Base-by-base conservation (phyloP, 2,113 vertebrate genomes). In the Gasterosteus aculeatus region DNA sequence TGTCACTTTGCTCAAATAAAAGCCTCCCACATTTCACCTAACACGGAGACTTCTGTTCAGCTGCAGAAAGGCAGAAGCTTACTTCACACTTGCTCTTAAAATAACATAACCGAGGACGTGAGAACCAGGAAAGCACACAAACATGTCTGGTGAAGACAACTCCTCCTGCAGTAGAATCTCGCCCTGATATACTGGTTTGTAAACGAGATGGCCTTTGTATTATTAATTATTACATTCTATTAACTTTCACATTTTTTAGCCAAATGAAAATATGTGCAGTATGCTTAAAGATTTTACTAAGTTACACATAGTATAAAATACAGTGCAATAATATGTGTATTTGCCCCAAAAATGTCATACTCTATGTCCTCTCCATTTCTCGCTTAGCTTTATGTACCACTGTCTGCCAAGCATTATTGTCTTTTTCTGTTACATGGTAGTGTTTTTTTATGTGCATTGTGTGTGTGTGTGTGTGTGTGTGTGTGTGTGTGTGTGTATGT, bases 61-160 rank as follows among this genome's bases (percentile, higher is more conserved):
- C 78, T 81, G 83, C 81, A 80, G 84, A 59, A 72, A 91, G 88
- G 72, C 86, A 86, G 78, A 82, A 83, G 82, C 77, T 89, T 59
- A 81, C 77, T 91, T 93, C 89, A 86, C 90, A 83, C 92, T 82
- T 84, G 73, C 42, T 87, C 94, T 86, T 51, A 89, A 94, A 93
- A 94, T 94, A 94, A 84, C 86, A 88, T 63, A 0, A 44, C 51
- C 39, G 68, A 77, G 87, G 78, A 91, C 82, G 90, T 88, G 90
- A 82, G 80, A 92, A 75, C 42, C 75, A 68, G 46, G 19, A 72
- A 77, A 76, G 80, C 68, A 75, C 76, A 86, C 79, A 81, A 70
- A 78, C 41, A n/a, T 71, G 72, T 87, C 67, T 72, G 78, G 54
- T 66, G 83, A 64, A 76, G 69, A 83, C 67, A 65, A 47, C n/a